Conservation (phyloP, 2,113 vertebrate species). For the Proteles cristata region DNA sequence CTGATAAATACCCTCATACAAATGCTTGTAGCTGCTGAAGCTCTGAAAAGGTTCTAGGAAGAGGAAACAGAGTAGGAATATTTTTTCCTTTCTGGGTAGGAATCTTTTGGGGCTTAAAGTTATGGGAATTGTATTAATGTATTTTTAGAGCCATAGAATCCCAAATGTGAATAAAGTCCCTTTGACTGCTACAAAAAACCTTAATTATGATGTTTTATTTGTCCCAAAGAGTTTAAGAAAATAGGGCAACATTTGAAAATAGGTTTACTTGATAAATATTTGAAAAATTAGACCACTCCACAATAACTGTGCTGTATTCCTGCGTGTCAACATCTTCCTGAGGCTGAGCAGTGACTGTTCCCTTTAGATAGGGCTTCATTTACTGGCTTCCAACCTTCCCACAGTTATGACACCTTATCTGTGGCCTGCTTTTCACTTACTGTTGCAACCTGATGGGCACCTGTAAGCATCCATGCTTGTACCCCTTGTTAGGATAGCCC, state of each 20-base stretch:
- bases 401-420: neutral
- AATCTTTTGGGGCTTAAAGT: neutral
- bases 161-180: neutral
- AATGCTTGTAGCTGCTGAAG: neutral
- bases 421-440: neutral
- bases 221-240: neutral
- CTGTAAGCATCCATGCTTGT: neutral
- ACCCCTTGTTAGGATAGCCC: neutral
- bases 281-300: neutral
- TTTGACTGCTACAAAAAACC: neutral
- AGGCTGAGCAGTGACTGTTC: neutral
- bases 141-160: slow-evolving; percentile 7
- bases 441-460: neutral
- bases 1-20: slow-evolving; percentile 7
- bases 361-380: neutral
- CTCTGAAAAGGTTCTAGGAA: neutral
- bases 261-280: neutral
- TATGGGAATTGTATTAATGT: neutral
- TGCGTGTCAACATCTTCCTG: neutral
- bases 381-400: neutral
- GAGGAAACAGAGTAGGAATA: neutral
- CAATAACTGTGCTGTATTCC: neutral
- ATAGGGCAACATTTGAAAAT: neutral
- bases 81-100: neutral
- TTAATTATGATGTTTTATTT: slow-evolving; percentile 15